Base-by-base conservation (phyloP, 1,140 invertebrate genomes). In the Hyphantria cunea region DNA sequence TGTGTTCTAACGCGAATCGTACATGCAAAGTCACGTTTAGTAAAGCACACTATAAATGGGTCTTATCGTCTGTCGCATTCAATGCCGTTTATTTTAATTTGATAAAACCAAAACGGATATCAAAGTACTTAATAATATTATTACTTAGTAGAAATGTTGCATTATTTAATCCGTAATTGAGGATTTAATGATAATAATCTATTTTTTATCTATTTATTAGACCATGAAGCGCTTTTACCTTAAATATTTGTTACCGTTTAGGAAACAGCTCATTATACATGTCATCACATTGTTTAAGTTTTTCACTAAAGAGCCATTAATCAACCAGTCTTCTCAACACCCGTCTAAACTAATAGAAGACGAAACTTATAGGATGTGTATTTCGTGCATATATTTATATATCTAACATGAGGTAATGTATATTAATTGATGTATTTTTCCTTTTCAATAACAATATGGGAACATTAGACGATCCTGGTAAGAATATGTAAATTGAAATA, bases 361-460 rank as follows among this genome's bases (percentile, higher is more conserved):
- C 17, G 17, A 3, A 25, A 25, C 17, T 25, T 25, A 25, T 25
- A 25, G 17, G 5, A 25, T 25, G 17, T 13, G 17, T 25, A 31
- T 48, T 6, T 31, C n/a, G 5, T 39, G 45, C 15, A 37, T 58
- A 9, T 48, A 48, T 31, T 44, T 25, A 14, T 15, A 17, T 8
- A 12, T 13, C 32, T 45, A 47, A 13, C 10, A 15, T 51, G 51
- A 60, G 47, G 37, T 60, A 51, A 51, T 60, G 39, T 51, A 55
- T 69, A 74, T 78, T 86, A 78, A 80, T 74, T 39, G 51, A 66
- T 80, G 70, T 84, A 75, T 82, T 84, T 85, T 87, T 71, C 82
- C 70, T 86, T 87, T 85, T 80, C 82, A 83, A 80, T 80, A 81
- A 81, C 81, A 74, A 81, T 81, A 64, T 83, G 84, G 81, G 81